phyloP scores from a whole-genome alignment of 1,140 invertebrate genomes.

The Andrena cerasifolii region DNA sequence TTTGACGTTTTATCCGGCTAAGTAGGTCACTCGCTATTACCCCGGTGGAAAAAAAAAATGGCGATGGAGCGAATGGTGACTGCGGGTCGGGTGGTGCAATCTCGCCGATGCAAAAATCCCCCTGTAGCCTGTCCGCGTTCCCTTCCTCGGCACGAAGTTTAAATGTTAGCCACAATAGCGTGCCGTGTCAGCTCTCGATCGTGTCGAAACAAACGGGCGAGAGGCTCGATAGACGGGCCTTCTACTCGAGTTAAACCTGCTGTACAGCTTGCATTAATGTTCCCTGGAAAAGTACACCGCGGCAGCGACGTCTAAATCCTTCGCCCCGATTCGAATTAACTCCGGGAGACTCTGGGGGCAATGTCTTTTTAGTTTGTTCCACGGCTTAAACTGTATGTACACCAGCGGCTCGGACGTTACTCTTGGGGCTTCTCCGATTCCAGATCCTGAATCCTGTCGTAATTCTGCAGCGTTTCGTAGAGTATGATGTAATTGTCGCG shows the following conservation, averaged over 20 bases:
- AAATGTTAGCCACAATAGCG: conserved; percentile 71
- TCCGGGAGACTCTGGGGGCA: neutral
- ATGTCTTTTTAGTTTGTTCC: neutral
- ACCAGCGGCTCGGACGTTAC: neutral
- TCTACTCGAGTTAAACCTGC: conserved; percentile 39
- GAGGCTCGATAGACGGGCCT: conserved; percentile 51
- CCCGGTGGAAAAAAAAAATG: neutral
- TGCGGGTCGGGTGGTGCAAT: conserved; percentile 57
- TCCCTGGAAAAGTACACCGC: neutral
- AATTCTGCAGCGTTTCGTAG: conserved; percentile 70
- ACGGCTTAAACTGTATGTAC: no score
- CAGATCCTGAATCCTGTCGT: conserved; percentile 62
- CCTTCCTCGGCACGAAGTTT: conserved; percentile 61
- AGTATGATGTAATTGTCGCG: conserved; percentile 77
- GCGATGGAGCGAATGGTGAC: conserved; percentile 26
- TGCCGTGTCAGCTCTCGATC: conserved; percentile 62
- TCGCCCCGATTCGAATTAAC: neutral
- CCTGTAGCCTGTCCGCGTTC: conserved; percentile 46
- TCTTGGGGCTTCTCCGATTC: conserved; percentile 38
- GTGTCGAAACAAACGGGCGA: conserved; percentile 64
- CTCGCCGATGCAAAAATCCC: conserved; percentile 26
- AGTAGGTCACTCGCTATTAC: conserved; percentile 37
- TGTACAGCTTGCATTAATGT: conserved; percentile 33
- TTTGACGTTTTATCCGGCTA: conserved; percentile 30
- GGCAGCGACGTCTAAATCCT: neutral